A percentile compares a stretch with the other conserved stretches of the same genome.
phyloP scores from a whole-genome alignment of 2,113 vertebrate species.

The Corythornis cristatus region DNA sequence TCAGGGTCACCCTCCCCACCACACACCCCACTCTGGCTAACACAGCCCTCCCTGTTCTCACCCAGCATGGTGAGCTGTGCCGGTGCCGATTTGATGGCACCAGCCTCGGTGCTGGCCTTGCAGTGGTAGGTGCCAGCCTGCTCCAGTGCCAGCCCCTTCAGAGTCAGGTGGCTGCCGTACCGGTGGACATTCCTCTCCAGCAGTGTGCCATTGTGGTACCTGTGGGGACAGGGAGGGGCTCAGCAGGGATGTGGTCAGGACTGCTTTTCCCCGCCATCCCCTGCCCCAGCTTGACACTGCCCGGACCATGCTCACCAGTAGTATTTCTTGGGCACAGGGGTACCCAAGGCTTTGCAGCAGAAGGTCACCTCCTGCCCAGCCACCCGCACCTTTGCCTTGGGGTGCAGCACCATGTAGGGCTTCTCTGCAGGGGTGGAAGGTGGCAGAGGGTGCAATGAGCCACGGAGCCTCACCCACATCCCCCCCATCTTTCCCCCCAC shows the following conservation, averaged over 20 bases:
- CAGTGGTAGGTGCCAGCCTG: slow-evolving; percentile 90
- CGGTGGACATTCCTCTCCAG: slow-evolving; percentile 78
- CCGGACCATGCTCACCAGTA: slow-evolving; percentile 82
- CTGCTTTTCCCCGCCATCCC: rapidly evolving
- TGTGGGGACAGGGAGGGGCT: slow-evolving; percentile 4
- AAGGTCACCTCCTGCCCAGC: slow-evolving; percentile 87
- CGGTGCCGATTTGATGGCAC: slow-evolving; percentile 82
- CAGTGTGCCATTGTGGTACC: slow-evolving; percentile 94
- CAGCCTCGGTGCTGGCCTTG: slow-evolving; percentile 86
- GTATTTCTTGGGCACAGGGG: slow-evolving; percentile 86
- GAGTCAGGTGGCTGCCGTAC: slow-evolving; percentile 79
- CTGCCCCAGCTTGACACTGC: rapidly evolving
- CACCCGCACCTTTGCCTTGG: slow-evolving; percentile 83
- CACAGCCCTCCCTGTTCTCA: slow-evolving; percentile 22
- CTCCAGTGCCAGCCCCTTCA: slow-evolving; percentile 73
- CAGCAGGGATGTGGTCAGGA: rapidly evolving
- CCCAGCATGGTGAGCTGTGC: slow-evolving; percentile 85
- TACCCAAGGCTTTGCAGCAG: slow-evolving; percentile 90
- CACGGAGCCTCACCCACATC: rapidly evolving
- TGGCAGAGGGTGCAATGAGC: not conserved
- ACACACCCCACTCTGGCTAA: rapidly evolving
- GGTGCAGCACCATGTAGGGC: slow-evolving; percentile 90
- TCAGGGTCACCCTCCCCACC: not conserved
- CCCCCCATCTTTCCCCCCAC: rapidly evolving
- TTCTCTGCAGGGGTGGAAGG: slow-evolving; percentile 77